Percentiles rank a stretch among this genome's conserved stretches.
Evolutionary conservation across 2,113 vertebrate genomes (phyloP).

Genomic region (Platichthys flesus): DNA sequence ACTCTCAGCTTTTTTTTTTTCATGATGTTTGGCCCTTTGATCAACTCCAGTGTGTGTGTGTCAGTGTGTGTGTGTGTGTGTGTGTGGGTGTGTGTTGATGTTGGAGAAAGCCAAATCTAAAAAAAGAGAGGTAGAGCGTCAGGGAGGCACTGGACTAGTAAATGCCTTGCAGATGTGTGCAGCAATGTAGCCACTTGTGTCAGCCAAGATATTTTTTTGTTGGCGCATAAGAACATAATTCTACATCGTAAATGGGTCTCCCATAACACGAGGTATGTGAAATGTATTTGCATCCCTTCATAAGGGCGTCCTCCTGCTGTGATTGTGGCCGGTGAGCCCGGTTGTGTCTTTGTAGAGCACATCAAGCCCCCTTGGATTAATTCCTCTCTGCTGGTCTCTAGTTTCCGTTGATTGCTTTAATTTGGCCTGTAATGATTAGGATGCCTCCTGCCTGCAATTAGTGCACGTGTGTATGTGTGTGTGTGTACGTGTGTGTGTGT

Average conservation of each 20-base stretch:
- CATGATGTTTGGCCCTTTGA: constrained; percentile 15
- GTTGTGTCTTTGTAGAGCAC: constrained; percentile 46
- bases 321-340: constrained; percentile 35
- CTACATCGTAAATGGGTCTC: constrained; percentile 29
- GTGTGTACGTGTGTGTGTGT: constrained; percentile 7
- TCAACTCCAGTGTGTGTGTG: constrained; percentile 13
- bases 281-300: constrained; percentile 17
- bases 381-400: constrained; percentile 68
- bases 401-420: constrained; percentile 76
- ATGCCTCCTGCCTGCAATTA: constrained; percentile 72
- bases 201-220: constrained; percentile 46
- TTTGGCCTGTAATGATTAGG: constrained; percentile 70
- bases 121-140: constrained; percentile 42
- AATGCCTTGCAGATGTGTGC: constrained; percentile 77
- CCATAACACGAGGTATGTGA: background rate
- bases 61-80: constrained; percentile 29
- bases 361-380: constrained; percentile 48
- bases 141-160: constrained; percentile 43
- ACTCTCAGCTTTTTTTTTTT: background rate
- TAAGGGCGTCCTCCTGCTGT: constrained; percentile 9
- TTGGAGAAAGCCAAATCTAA: constrained; percentile 29
- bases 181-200: constrained; percentile 46
- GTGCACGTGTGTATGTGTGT: constrained; percentile 30
- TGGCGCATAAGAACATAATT: constrained; percentile 37
- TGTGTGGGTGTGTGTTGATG: constrained; percentile 38